Evolutionary conservation across 2,888 invertebrate species (phyloP).

Genomic region (Noctua janthina): DNA sequence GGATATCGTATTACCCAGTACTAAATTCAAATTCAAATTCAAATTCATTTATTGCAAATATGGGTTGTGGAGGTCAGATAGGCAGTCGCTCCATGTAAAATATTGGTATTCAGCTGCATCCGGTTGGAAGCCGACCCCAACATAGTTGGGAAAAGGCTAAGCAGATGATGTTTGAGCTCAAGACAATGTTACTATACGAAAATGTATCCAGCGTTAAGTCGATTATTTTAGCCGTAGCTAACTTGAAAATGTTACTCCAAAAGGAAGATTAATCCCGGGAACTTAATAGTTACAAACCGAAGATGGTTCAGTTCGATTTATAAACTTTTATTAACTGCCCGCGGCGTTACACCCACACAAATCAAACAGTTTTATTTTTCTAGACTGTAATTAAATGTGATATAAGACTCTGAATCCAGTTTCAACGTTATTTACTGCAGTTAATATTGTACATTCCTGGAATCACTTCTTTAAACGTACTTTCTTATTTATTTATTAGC

Average conservation of each 20-base stretch:
- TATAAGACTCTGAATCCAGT: slow-evolving; percentile 8
- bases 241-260: background rate
- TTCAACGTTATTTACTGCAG: slow-evolving; percentile 24
- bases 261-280: background rate
- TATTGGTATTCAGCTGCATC: too few species aligned
- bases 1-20: too few species aligned
- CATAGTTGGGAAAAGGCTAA: too few species aligned
- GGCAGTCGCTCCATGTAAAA: too few species aligned
- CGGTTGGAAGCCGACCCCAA: too few species aligned
- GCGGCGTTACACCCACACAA: slow-evolving; percentile 6
- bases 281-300: background rate
- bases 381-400: slow-evolving; percentile 35
- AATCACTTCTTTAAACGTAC: background rate
- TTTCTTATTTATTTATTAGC: background rate
- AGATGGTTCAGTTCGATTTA: slow-evolving; percentile 5
- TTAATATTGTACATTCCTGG: slow-evolving; percentile 3
- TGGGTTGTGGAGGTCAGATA: too few species aligned
- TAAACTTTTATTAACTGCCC: slow-evolving; percentile 8
- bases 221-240: background rate
- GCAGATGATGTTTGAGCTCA: background rate
- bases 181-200: background rate
- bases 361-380: slow-evolving; percentile 36
- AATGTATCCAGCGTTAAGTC: background rate
- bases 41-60: too few species aligned
- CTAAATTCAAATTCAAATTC: too few species aligned